Evolutionary conservation across 2,888 invertebrate genomes (phyloP), one percentile per base, ranked within the genome.

Genomic region (Eristalis tenax): DNA sequence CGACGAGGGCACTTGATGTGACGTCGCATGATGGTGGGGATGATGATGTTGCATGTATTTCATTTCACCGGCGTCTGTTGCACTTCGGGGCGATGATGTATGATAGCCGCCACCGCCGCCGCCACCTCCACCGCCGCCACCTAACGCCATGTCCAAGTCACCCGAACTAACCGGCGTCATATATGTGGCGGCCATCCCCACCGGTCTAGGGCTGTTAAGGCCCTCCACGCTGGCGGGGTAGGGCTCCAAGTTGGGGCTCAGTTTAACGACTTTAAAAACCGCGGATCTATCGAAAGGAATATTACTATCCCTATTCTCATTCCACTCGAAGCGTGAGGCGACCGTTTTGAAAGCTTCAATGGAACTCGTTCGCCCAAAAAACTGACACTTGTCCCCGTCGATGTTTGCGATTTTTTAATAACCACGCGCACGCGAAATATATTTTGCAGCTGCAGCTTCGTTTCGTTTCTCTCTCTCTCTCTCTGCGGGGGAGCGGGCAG

Each of bases 181-280:
- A 95, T 98, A 98, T 94, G 98, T 97, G 95, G 98, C 97, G 95
- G 98, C 97, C 97, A 98, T 98, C 96, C 95, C 96, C 96, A 95
- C 95, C 95, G 95, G 95, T 95, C 94, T 94, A 94, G 95, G 93
- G 93, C 93, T 93, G 91, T 92, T 92, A 90, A 93, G 92, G 93
- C 93, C 94, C 94, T 94, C 93, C 93, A 93, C 93, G 93, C 93
- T 93, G 93, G 93, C 93, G 93, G 93, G 93, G 93, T 93, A 93
- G 93, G 93, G 93, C 93, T 93, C 93, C 93, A 93, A 93, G 91
- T 93, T 93, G 92, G 93, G 93, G 93, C 93, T 93, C 93, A 93
- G 93, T 93, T 93, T 93, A 93, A 93, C 93, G 93, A 92, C 92
- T 92, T 93, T 92, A 90, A 92, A 92, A 90, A 92, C 93, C 88